Evolutionary conservation across 2,888 invertebrate genomes (phyloP).

Genomic region (Rhodophaea formosa): DNA sequence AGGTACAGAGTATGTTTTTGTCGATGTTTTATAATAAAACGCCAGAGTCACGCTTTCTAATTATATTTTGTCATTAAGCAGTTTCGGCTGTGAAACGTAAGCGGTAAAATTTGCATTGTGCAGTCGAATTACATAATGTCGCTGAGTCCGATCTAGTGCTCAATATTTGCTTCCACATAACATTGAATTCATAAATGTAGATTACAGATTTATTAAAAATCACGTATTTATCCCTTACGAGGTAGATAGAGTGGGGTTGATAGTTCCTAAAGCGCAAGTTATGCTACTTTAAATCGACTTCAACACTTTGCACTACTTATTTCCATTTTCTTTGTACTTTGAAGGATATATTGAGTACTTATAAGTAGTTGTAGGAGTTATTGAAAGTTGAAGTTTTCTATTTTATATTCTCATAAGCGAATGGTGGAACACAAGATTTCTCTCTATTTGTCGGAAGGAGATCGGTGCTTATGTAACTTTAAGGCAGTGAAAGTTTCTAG

Average conservation of each 20-base stretch:
- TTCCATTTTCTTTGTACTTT: no score
- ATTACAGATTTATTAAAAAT: no score
- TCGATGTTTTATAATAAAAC: neutral
- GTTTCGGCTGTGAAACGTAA: neutral
- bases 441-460: slow-evolving; percentile 11
- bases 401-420: neutral
- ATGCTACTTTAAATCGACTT: no score
- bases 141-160: neutral
- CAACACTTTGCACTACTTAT: no score
- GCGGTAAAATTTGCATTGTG: neutral
- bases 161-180: neutral
- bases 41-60: slow-evolving; percentile 2
- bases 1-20: neutral
- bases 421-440: slow-evolving; percentile 1
- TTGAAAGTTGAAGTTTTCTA: no score
- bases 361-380: no score
- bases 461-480: slow-evolving; percentile 3
- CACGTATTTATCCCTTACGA: no score
- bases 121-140: neutral
- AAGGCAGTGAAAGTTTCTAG: slow-evolving; percentile 14
- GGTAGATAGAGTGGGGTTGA: no score
- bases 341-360: no score
- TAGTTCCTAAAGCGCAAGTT: no score
- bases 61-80: neutral
- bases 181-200: no score